A percentile compares a stretch with the other conserved stretches of the same genome.
phyloP scores from a whole-genome alignment of 2,797 vertebrate species.

The Enteromius trimaculatus region DNA sequence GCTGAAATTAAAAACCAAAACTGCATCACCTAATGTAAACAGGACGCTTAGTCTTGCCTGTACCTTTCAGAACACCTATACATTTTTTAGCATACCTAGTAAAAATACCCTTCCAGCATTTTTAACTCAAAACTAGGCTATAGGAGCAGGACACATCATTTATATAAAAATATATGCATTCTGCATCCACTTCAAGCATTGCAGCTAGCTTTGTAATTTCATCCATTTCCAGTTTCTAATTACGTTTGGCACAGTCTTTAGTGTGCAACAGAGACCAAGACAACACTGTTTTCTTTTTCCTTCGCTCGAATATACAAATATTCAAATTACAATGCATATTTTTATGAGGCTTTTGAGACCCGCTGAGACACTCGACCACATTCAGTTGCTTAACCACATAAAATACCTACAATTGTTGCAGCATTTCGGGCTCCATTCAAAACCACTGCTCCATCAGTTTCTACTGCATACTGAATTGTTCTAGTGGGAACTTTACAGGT shows the following conservation, averaged over 20 bases:
- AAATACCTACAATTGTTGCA: conserved; percentile 23
- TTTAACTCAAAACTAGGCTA: conserved; percentile 18
- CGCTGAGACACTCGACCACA: not conserved
- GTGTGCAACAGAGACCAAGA: conserved; percentile 27
- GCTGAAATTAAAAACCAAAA: conserved; percentile 50
- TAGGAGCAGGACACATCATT: conserved; percentile 6
- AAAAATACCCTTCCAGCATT: conserved; percentile 21
- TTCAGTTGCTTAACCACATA: conserved; percentile 15
- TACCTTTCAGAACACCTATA: not conserved
- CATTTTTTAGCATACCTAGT: not conserved
- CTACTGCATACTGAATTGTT: conserved; percentile 18
- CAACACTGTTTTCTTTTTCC: not conserved
- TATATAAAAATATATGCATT: conserved; percentile 36
- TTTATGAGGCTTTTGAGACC: conserved; percentile 6
- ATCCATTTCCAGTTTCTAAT: conserved; percentile 22
- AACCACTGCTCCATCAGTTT: conserved; percentile 9
- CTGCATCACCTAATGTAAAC: conserved; percentile 25
- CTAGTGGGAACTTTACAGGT: not conserved
- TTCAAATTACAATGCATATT: conserved; percentile 39
- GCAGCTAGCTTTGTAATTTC: not conserved
- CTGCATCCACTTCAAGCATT: not conserved
- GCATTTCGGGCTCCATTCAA: conserved; percentile 38
- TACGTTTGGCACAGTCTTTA: conserved; percentile 48
- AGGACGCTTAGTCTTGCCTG: not conserved
- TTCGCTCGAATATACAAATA: conserved; percentile 23